Base-by-base conservation (phyloP, 1,140 invertebrate genomes). In the Euura lappo region DNA sequence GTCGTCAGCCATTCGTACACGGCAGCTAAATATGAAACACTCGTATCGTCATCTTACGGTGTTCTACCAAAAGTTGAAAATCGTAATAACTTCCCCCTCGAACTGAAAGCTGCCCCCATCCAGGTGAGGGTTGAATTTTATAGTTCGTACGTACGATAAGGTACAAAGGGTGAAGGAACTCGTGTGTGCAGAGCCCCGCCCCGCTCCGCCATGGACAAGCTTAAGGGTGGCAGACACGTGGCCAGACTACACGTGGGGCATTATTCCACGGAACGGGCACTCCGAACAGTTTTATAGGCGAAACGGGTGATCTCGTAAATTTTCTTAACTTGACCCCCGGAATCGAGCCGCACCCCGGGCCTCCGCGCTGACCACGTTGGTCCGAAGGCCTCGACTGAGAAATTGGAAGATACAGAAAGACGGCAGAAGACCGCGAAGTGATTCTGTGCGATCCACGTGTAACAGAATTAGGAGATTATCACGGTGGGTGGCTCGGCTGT, bases 171-270 rank as follows among this genome's bases (percentile, higher is more conserved):
- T 60, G 51, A 60, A 60, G 51, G 51, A 60, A 6, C 51, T 8
- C 51, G 51, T 60, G 51, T 60, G 51, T 60, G 51, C 51, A 60
- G 8, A 60, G 6, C 51, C 51, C 51, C 13, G 51, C 51, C 51
- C 10, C 51, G 51, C 51, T n/a, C 51, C 5, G 51, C 10, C 13
- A 8, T 11, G 51, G 51, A 60, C 8, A 60, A 60, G 8, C 13
- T 60, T n/a, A 8, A n/a, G 51, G 51, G 51, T 60, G 8, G 51
- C 8, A 60, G 51, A 60, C 51, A 60, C 51, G 51, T 60, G 51
- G 51, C 51, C 51, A 60, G 51, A 60, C 51, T 8, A 60, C 51
- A 60, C 51, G 51, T 60, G 51, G 51, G 51, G 51, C 51, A 8
- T 60, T 28, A 28, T 28, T 28, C 51, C 51, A n/a, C 8, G 51